These are phyloP conservation scores for Clunio marinus DNA, from an alignment of 2,888 invertebrate genomes.

Conservation along the genomic window DNA sequence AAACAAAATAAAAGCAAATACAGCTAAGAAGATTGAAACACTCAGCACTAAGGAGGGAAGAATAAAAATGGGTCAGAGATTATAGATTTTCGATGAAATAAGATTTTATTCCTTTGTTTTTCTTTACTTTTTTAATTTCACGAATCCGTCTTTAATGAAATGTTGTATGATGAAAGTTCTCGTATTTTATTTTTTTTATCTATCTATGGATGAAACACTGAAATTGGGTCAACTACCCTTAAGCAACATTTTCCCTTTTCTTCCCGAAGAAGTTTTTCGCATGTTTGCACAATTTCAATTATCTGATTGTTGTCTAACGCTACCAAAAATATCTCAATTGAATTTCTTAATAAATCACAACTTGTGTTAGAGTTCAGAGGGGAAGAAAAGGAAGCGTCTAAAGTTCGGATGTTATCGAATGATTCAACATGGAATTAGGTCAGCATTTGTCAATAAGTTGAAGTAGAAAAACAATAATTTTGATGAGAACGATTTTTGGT, in stretches of 20 bases:
- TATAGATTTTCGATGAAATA: slow-evolving; percentile 4
- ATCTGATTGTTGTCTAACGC: background rate
- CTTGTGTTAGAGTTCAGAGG: too few species aligned
- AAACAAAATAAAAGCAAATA: background rate
- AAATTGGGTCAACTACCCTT: background rate
- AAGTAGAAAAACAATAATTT: too few species aligned
- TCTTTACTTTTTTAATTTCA: background rate
- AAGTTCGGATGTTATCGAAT: too few species aligned
- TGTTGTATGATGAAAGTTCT: too few species aligned
- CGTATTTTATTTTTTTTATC: too few species aligned
- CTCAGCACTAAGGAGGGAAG: background rate
- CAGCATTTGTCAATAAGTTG: too few species aligned
- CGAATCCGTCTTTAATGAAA: too few species aligned
- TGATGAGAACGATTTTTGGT: too few species aligned
- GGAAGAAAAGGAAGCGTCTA: too few species aligned
- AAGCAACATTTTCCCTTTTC: background rate
- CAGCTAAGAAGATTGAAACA: background rate
- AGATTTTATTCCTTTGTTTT: slow-evolving; percentile 1
- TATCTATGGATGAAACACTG: too few species aligned
- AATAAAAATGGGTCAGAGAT: slow-evolving; percentile 24
- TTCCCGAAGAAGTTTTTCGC: background rate
- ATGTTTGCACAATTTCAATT: background rate
- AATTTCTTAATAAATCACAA: slow-evolving; percentile 10
- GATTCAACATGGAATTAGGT: too few species aligned
- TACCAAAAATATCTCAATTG: too few species aligned